Evolutionary conservation across 2,888 invertebrate genomes (phyloP), one percentile per base, ranked within the genome.

Genomic region (Lepetodrilus schrolli): DNA sequence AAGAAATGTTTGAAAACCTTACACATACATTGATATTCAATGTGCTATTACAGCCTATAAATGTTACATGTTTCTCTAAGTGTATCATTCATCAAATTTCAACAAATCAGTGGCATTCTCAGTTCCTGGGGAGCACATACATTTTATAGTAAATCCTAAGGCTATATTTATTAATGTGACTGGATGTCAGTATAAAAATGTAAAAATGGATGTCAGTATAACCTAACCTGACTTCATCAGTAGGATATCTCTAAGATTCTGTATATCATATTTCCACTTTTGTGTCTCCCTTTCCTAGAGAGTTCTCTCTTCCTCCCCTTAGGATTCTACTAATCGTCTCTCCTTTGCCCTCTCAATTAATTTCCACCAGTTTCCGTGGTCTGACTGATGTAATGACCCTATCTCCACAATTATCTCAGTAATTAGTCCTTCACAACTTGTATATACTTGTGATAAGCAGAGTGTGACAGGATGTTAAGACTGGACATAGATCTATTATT

Each of bases 291-390:
- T 17, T 17, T 48, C n/a, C 17, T 58, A 30, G 17, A 58, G 58
- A 58, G 58, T 34, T 58, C 58, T 58, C 58, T 58, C 34, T 51
- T 30, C 58, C 30, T 58, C 30, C 58, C 30, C 58, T 26, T 34
- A 34, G 10, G 34, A 58, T 58, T 17, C 26, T 30, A 17, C 58
- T 58, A 58, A 58, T 58, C 34, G 30, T 58, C 58, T 58, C 21
- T 58, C 30, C 13, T 30, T 30, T 58, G 23, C 58, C 26, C 58
- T 58, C 58, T n/a, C 26, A 30, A 30, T n/a, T 58, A n/a, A 13
- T n/a, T 17, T n/a, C 34, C 26, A n/a, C 17, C 30, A 58, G 17
- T 58, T 58, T 58, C 58, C 58, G 58, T 13, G 17, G 26, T 23
- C 26, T 17, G 5, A 10, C 3, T 21, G 58, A 13, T 13, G 26